phyloP scores from a whole-genome alignment of 2,888 invertebrate genomes.

The Drosophila formosana region DNA sequence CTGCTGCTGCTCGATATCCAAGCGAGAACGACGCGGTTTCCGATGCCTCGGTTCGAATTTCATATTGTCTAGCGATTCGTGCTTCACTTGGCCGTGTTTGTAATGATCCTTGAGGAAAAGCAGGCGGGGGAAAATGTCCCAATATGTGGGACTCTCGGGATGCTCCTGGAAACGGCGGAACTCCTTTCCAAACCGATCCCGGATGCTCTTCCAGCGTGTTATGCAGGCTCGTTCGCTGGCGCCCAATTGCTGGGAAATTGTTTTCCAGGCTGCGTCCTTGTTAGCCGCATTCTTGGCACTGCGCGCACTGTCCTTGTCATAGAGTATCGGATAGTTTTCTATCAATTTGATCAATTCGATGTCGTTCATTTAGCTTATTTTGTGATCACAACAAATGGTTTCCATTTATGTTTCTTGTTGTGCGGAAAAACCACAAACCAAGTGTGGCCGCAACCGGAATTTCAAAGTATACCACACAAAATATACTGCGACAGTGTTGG shows the following conservation, averaged over 20 bases:
- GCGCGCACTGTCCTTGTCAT: slow-evolving; percentile 76
- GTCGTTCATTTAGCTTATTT: slow-evolving; percentile 65
- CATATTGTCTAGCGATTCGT: slow-evolving; percentile 69
- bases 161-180: slow-evolving; percentile 77
- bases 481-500: neutral
- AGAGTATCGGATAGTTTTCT: slow-evolving; percentile 76
- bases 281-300: slow-evolving; percentile 67
- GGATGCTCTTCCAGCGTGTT: slow-evolving; percentile 81
- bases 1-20: slow-evolving; percentile 25
- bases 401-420: slow-evolving; percentile 32
- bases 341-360: slow-evolving; percentile 71
- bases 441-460: neutral
- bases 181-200: slow-evolving; percentile 82
- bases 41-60: slow-evolving; percentile 70
- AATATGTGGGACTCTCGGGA: slow-evolving; percentile 74
- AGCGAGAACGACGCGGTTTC: slow-evolving; percentile 40
- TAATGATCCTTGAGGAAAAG: slow-evolving; percentile 80
- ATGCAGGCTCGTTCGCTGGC: slow-evolving; percentile 82
- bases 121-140: slow-evolving; percentile 81
- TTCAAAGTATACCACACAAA: slow-evolving; percentile 4
- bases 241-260: slow-evolving; percentile 67
- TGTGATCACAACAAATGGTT: slow-evolving; percentile 23
- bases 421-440: slow-evolving; percentile 1
- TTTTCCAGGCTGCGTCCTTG: slow-evolving; percentile 80
- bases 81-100: slow-evolving; percentile 75